Conservation (phyloP, 2,797 vertebrate species). For the Clarias laeviceps region DNA sequence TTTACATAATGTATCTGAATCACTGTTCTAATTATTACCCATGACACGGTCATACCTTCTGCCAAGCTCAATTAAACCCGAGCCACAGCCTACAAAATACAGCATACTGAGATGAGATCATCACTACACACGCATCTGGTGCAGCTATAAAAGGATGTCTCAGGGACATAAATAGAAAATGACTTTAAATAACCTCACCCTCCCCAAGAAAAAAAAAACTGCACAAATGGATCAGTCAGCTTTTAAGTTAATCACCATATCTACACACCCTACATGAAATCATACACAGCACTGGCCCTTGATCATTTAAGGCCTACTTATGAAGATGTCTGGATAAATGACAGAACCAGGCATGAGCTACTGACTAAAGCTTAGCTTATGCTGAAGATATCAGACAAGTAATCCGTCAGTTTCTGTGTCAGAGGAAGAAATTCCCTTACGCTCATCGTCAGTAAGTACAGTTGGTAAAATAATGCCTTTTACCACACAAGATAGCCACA, state of each 20-base stretch:
- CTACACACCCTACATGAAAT: slow-evolving; percentile 8
- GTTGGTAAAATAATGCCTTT: slow-evolving; percentile 11
- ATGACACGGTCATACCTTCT: slow-evolving; percentile 7
- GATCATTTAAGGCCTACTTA: background rate
- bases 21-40: slow-evolving; percentile 9
- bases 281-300: background rate
- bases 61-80: background rate
- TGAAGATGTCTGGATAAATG: slow-evolving; percentile 28
- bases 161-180: background rate
- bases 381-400: slow-evolving; percentile 8
- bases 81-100: background rate
- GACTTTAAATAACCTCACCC: background rate
- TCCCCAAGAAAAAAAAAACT: background rate
- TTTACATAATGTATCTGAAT: background rate
- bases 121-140: background rate
- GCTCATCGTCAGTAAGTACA: slow-evolving; percentile 19
- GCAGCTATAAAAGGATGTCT: background rate
- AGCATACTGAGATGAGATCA: background rate
- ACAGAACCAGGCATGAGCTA: slow-evolving; percentile 4
- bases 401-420: slow-evolving; percentile 18
- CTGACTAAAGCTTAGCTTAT: background rate
- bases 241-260: background rate
- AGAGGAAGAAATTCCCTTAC: slow-evolving; percentile 22
- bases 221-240: background rate
- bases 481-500: background rate